Base-by-base conservation (phyloP, 2,113 vertebrate species). In the Furnarius figulus region DNA sequence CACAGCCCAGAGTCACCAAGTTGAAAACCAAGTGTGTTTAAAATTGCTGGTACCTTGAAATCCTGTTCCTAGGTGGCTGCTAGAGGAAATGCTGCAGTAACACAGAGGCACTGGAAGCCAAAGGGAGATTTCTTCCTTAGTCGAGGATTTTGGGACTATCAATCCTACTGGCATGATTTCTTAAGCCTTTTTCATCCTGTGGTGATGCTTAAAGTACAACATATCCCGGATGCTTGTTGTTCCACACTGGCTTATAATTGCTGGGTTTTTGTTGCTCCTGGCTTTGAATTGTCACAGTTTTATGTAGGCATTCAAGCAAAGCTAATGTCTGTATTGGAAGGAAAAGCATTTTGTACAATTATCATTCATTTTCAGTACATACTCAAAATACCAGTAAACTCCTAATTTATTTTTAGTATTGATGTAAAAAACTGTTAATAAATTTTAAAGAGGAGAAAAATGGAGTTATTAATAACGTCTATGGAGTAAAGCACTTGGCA, bases 41-140 rank as follows among this genome's bases (percentile, higher is more conserved):
- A n/a, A 85, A 63, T 25, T 18, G 17, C 10, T 22, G 24, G 14
- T 28, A 10, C n/a, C n/a, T 53, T 65, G 33, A 61, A 91, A 61
- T 63, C 10, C 53, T 61, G 22, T 85, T 82, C 28, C 39, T 14
- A 27, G 44, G 22, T 37, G 53, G 15, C 15, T 78, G 39, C 50
- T 44, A 6, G 55, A 27, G 56, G 39, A 71, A 47, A 55, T 25
- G 68, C 39, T 58, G 14, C 33, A 52, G 20, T 14, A 40, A 67
- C 2, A 1, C 1, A 0, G 14, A 47, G 31, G 31, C 12, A 20
- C 15, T 42, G 4, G 5, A 56, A 62, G 28, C 30, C 37, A 52
- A 31, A 87, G 30, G 14, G 30, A 40, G 3, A 8, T 42, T 44
- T 61, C 78, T 66, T 78, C 44, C 6, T 4, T 19, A 50, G 53